Conservation (phyloP, 2,797 vertebrate genomes). For the Anabas testudineus region DNA sequence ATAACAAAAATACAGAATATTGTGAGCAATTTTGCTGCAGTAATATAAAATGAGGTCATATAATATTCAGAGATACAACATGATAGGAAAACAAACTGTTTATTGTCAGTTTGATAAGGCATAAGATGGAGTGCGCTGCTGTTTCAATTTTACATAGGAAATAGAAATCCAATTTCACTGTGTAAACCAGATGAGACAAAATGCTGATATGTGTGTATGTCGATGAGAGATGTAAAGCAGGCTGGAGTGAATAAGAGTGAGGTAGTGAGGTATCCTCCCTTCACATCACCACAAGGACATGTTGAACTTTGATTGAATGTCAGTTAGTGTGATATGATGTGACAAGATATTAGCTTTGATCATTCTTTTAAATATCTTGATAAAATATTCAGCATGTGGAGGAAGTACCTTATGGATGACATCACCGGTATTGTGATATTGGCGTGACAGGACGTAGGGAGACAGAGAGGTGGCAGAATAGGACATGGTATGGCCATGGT, state of each 20-base stretch:
- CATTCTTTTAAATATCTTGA: no score
- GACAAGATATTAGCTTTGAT: slow-evolving; percentile 5
- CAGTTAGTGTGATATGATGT: slow-evolving; percentile 1
- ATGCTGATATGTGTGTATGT: slow-evolving; percentile 5
- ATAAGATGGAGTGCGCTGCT: not conserved
- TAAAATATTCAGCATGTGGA: not conserved
- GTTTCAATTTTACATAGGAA: slow-evolving; percentile 13
- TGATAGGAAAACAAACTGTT: not conserved
- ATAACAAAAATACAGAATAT: no score
- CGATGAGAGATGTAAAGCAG: slow-evolving; percentile 27
- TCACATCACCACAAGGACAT: not conserved
- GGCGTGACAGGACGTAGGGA: slow-evolving; percentile 26
- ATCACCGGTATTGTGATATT: slow-evolving; percentile 20
- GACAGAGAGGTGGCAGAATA: slow-evolving; percentile 23
- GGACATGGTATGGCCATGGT: slow-evolving; percentile 16
- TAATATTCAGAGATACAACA: not conserved
- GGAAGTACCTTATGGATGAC: slow-evolving; percentile 37
- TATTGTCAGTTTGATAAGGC: slow-evolving; percentile 16
- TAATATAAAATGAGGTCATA: not conserved
- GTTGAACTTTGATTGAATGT: slow-evolving; percentile 8
- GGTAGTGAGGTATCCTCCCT: slow-evolving; percentile 24
- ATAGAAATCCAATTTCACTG: slow-evolving; percentile 36
- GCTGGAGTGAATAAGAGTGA: slow-evolving; percentile 2
- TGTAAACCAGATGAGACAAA: slow-evolving; percentile 8
- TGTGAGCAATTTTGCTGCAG: no score